phyloP scores from a whole-genome alignment of 2,113 vertebrate genomes.

The Onychostoma macrolepis region DNA sequence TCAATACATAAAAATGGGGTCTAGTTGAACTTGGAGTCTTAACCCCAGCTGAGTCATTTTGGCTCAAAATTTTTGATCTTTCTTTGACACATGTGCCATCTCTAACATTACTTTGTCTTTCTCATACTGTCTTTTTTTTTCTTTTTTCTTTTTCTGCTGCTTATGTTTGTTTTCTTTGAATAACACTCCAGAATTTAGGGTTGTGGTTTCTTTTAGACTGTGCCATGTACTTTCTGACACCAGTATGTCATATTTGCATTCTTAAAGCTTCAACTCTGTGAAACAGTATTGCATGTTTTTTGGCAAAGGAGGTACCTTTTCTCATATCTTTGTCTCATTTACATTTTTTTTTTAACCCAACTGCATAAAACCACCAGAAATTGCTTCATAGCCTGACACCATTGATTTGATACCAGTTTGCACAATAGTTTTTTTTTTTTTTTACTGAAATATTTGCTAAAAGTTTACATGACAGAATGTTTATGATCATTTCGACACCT shows the following conservation, averaged over 20 bases:
- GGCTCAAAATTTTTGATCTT: neutral
- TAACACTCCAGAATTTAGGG: slow-evolving; percentile 11
- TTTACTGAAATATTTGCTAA: neutral
- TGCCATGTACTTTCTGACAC: slow-evolving; percentile 3
- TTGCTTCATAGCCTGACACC: neutral
- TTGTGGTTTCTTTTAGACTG: slow-evolving; percentile 28
- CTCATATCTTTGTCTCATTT: neutral
- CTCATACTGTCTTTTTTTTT: neutral
- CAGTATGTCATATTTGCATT: neutral
- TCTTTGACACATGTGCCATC: slow-evolving; percentile 10
- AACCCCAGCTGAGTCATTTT: slow-evolving; percentile 25
- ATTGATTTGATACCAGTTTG: neutral
- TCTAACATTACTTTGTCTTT: neutral
- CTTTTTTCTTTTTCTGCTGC: neutral
- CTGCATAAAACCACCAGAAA: neutral
- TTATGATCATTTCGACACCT: neutral
- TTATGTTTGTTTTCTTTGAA: slow-evolving; percentile 9
- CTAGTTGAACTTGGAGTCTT: slow-evolving; percentile 35
- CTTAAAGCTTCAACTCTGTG: slow-evolving; percentile 8
- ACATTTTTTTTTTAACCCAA: neutral
- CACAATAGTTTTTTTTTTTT: neutral
- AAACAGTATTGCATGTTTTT: slow-evolving; percentile 44
- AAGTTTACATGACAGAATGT: neutral
- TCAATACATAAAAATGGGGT: slow-evolving; percentile 51
- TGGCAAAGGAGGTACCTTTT: slow-evolving; percentile 21